Base-by-base conservation (phyloP, 1,140 invertebrate genomes). In the Maconellicoccus hirsutus region DNA sequence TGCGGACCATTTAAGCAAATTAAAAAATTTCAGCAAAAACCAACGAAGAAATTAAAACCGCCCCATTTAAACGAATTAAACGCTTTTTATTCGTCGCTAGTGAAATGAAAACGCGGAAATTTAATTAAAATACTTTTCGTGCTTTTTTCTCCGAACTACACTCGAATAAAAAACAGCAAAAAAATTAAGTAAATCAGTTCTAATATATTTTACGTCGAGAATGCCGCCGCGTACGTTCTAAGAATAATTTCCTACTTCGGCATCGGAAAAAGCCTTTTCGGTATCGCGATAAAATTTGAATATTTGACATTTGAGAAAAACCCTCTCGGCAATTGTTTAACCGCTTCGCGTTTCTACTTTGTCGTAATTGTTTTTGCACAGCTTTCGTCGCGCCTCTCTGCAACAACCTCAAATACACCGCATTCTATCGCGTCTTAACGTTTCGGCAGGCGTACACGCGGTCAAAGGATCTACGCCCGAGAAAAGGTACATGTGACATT, bases 151-250 rank as follows among this genome's bases (percentile, higher is more conserved):
- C 16, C 42, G 42, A 52, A 33, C 29, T 3, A 33, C 4, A 33
- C 3, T 6, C 42, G 42, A 4, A 16, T 16, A 52, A 52, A 52
- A 52, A 52, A 52, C 2, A 16, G 42, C 6, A 52, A 52, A 52
- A 52, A 52, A 52, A 52, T 52, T 52, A 52, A 52, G 42, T 52
- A 52, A 52, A 52, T 52, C 42, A 52, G 42, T 52, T 52, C 42
- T 52, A 52, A 52, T 52, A 52, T 52, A 52, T 52, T 52, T 52
- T 19, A 52, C 12, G 42, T 52, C 10, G 10, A 8, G 6, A 16
- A 16, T 3, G n/a, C 6, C 42, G 3, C 2, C 6, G 3, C 42
- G 42, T 16, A 52, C 10, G n/a, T 52, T 14, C 6, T 52, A 16
- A 33, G 29, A 33, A 33, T 33, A 33, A 33, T 33, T 33, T 33